These are phyloP conservation scores for Diprion similis DNA, from an alignment of 1,140 invertebrate species.

Conservation along the genomic window DNA sequence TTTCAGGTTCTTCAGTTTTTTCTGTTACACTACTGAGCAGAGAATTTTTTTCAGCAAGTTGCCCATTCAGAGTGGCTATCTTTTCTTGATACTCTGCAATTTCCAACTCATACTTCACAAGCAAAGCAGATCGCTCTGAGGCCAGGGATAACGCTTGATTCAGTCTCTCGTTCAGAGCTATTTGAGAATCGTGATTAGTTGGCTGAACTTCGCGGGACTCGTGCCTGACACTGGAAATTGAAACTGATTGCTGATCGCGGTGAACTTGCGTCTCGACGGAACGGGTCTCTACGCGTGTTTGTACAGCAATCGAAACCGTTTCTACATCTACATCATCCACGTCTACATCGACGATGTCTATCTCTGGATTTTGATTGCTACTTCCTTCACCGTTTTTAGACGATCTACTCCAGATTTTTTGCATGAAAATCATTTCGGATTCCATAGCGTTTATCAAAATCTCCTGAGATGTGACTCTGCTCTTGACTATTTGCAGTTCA, in stretches of 20 bases:
- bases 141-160: slow-evolving; percentile 43
- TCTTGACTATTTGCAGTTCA: slow-evolving; percentile 38
- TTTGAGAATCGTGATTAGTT: slow-evolving; percentile 7
- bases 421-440: slow-evolving; percentile 41
- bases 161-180: slow-evolving; percentile 36
- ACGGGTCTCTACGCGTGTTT: slow-evolving; percentile 25
- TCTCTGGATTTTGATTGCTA: neutral
- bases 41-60: slow-evolving; percentile 34
- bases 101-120: slow-evolving; percentile 44
- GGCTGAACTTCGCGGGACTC: neutral
- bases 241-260: slow-evolving; percentile 9
- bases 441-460: slow-evolving; percentile 42
- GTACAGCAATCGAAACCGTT: slow-evolving; percentile 22
- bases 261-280: slow-evolving; percentile 37
- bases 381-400: slow-evolving; percentile 11
- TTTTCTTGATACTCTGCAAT: slow-evolving; percentile 37
- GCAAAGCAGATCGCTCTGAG: slow-evolving; percentile 40
- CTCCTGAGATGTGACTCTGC: slow-evolving; percentile 41
- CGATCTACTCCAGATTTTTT: slow-evolving; percentile 40
- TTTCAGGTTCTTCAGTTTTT: slow-evolving; percentile 24
- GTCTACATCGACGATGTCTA: slow-evolving; percentile 8
- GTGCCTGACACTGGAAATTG: slow-evolving; percentile 6
- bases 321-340: slow-evolving; percentile 20
- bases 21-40: slow-evolving; percentile 27
- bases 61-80: slow-evolving; percentile 30